Base-by-base conservation (phyloP, 2,888 invertebrate species). In the Sinohyriopsis cumingii region DNA sequence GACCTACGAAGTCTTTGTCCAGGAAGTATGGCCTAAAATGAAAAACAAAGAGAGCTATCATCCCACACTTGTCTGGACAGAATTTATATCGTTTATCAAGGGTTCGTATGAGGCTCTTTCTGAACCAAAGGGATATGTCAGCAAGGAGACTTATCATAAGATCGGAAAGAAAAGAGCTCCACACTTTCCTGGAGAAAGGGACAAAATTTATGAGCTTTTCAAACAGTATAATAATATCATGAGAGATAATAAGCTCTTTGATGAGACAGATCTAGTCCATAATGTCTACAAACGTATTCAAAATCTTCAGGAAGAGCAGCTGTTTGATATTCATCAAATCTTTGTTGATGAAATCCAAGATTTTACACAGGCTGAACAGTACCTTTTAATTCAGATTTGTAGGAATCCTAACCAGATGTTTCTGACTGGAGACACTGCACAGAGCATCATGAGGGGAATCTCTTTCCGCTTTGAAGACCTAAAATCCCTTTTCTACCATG, bases 331-430 rank as follows among this genome's bases (percentile, higher is more conserved):
- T 33, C 77, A 80, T 33, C 73, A 82, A 69, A 65, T 85, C 20
- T 85, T 77, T 71, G 82, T 85, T 5, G 85, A 85, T 67, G 85
- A 85, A 67, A 82, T 81, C 3, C 85, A 85, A 68, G 85, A 85
- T 62, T 85, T 85, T 72, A 82, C 84, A 0, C 83, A 85, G 67
- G 82, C 82, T 25, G 85, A 85, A 67, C 73, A 84, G 60, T 77
- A 71, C 63, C 77, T 85, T 5, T 68, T 84, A 59, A 75, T 85
- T 15, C 65, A 74, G 6, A 45, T 79, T 25, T 77, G 76, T 62
- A 74, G 79, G 63, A 71, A 78, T 61, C 85, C 85, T 24, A 83
- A 85, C 66, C 65, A 77, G n/a, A 83, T 83, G 79, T 84, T 85
- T 69, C 72, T 85, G 53, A 84, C 85, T 6, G 71, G 71, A 15